Conservation (phyloP, 2,797 vertebrate genomes). For the Sternotherus odoratus region DNA sequence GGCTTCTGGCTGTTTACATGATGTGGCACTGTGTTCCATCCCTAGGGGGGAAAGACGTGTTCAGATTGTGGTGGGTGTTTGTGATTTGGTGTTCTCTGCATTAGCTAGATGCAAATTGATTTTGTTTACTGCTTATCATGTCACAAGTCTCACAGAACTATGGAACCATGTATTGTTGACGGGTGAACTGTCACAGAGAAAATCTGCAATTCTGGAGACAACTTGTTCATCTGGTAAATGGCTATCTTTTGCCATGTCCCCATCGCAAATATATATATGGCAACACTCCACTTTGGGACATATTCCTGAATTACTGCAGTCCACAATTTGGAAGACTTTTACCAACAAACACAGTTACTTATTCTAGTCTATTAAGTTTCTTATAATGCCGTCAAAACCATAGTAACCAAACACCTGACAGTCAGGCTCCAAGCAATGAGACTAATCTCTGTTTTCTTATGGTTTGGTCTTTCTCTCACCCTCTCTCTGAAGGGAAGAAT, state of each 20-base stretch:
- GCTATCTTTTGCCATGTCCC: not conserved
- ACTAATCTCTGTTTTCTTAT: not conserved
- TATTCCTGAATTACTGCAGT: not conserved
- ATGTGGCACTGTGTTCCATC: not conserved
- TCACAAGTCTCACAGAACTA: not conserved
- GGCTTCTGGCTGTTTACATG: not conserved
- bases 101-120: not conserved
- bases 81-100: not conserved
- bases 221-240: not conserved
- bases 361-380: not conserved
- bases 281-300: not conserved
- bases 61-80: not conserved
- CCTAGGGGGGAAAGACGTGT: too few relatives aligned
- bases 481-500: not conserved
- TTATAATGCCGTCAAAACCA: not conserved
- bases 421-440: not conserved
- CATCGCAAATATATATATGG: not conserved
- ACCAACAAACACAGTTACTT: not conserved
- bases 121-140: not conserved
- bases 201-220: not conserved
- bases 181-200: not conserved
- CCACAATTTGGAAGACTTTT: not conserved
- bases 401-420: not conserved
- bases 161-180: not conserved
- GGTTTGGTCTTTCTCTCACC: not conserved